Base-by-base conservation (phyloP, 1,140 invertebrate genomes). In the Caenorhabditis tropicalis region DNA sequence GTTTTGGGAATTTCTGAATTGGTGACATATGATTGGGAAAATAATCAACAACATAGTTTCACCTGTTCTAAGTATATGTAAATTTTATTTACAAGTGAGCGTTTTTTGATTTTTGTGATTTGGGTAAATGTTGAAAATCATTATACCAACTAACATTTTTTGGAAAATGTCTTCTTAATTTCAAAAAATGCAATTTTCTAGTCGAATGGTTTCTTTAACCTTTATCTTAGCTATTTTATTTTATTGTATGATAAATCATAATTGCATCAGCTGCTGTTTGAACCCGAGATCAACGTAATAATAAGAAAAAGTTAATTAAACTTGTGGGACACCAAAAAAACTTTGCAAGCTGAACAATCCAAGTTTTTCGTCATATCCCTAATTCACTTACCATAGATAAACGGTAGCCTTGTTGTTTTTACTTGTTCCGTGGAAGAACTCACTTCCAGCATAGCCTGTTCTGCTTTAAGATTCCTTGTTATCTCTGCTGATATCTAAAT, bases 401-500 rank as follows among this genome's bases (percentile, higher is more conserved):
- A 70, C 33, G 60, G 60, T 21, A 36, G 21, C 19, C 19, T 70
- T 36, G 60, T 36, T 36, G 33, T 70, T 36, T 12, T 70, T 15
- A 70, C 60, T 19, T 36, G 2, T 36, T 70, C 60, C 15, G 60
- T 70, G 36, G 60, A n/a, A 5, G 60, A 24, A 5, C 33, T 70
- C 19, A 39, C 15, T 36, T 70, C 60, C 33, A 70, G 19, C 31
- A 70, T 70, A 19, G 56, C 29, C 19, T 60, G 24, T 29, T 60
- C 56, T 29, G 60, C 60, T 29, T 70, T 27, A n/a, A n/a, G 29
- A 16, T 27, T 70, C 24, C 24, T 70, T 70, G 33, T 36, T 36
- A 70, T 36, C 2, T 70, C 60, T 4, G 60, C 60, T n/a, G 60
- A 70, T 70, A 70, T 70, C 60, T 70, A 58, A 27, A 58, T 29